Conservation (phyloP, 2,113 vertebrate genomes). For the chimpanzee (Pan troglodytes) region DNA sequence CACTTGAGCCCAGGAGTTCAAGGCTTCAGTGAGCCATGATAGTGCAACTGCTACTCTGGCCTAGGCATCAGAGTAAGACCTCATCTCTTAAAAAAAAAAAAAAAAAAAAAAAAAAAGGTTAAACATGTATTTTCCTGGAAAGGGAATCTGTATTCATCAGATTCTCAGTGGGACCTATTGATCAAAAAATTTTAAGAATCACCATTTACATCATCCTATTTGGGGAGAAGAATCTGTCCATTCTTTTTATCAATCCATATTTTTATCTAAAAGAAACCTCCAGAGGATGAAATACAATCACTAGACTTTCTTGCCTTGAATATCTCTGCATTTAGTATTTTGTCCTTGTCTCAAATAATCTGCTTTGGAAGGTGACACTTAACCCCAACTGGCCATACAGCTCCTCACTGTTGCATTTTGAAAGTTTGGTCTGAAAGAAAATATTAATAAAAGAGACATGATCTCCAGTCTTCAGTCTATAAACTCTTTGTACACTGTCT, state of each 20-base stretch:
- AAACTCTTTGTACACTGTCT: not conserved
- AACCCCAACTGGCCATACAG: not conserved
- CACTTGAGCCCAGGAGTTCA: too few species aligned
- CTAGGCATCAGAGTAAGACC: too few species aligned
- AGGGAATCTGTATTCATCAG: conserved; percentile 10
- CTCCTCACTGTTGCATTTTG: conserved; percentile 11
- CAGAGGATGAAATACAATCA: not conserved
- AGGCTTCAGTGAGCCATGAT: too few species aligned
- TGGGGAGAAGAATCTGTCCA: not conserved
- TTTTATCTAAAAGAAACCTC: conserved; percentile 32
- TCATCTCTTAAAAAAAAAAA: not conserved
- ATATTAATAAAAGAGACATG: not conserved
- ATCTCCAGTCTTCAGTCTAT: not conserved
- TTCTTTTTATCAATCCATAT: conserved; percentile 8
- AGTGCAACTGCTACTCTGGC: too few species aligned
- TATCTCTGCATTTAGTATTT: not conserved
- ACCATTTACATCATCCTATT: not conserved
- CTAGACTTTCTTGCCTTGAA: not conserved
- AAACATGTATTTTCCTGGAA: not conserved
- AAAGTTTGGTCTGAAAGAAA: conserved; percentile 37
- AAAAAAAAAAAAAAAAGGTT: not conserved
- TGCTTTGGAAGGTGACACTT: conserved; percentile 6
- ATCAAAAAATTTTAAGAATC: not conserved
- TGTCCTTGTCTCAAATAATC: not conserved
- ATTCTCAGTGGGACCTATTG: not conserved